Base-by-base conservation (phyloP, 2,797 vertebrate species). In the Falco berigora region DNA sequence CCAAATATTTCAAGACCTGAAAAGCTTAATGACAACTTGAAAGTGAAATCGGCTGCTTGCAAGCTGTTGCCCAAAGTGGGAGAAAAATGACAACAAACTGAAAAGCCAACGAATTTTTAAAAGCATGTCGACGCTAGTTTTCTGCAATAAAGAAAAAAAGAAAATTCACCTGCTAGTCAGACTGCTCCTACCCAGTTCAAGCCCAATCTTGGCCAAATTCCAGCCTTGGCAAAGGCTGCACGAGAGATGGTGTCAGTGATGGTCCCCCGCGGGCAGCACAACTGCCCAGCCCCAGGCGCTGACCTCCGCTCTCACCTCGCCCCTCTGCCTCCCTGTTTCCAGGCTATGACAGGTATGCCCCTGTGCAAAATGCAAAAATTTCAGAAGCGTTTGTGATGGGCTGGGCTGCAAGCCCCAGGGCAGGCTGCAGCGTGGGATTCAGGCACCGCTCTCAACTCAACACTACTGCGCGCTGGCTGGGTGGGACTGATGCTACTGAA, bases 201-300 rank as follows among this genome's bases (percentile, higher is more conserved):
- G 42, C 24, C 8, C 53, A 49, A 68, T 6, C 42, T 40, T 53
- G n/a, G 71, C 36, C 36, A 16, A 84, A 69, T 46, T 77, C n/a
- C 68, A 80, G 63, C 58, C 68, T 44, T 69, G 50, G 36, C 27
- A 44, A 84, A 69, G 47, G 28, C 44, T 73, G 42, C 3, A 5
- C 23, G 49, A 88, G 22, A 6, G 11, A 4, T 36, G 38, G 25
- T 55, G 25, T 11, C 30, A 44, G 34, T 2, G 49, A 46, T 3
- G 18, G 49, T 22, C 20, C 58, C 40, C n/a, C 3, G 4, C 0
- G 10, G 32, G 55, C 44, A 19, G 2, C 9, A 2, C 0, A 0
- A 50, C 25, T 44, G 46, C 46, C 66, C 6, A 6, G 21, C 4
- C 19, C 38, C 56, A 23, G 40, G n/a, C 52, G 49, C 8, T 7